Evolutionary conservation across 2,797 vertebrate genomes (phyloP).

Genomic region (Syndactyla subalaris): DNA sequence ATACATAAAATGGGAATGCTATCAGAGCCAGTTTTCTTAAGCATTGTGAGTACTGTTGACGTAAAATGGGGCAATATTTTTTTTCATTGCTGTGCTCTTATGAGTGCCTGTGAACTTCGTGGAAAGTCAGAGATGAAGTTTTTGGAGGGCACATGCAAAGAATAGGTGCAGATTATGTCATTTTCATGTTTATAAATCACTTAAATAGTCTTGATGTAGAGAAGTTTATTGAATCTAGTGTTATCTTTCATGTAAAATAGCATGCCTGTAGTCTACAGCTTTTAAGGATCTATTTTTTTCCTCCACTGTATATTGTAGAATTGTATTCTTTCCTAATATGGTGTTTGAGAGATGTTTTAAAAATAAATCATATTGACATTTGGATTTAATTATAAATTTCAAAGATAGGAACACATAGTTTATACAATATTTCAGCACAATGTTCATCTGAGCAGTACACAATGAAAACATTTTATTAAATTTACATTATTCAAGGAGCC

Average conservation of each 20-base stretch:
- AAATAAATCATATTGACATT: slow-evolving; percentile 47
- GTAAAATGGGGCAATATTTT: slow-evolving; percentile 21
- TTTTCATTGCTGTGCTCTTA: slow-evolving; percentile 14
- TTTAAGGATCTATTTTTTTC: not conserved
- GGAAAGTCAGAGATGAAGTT: not conserved
- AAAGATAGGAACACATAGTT: slow-evolving; percentile 20
- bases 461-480: not conserved
- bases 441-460: not conserved
- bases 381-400: slow-evolving; percentile 37
- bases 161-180: not conserved
- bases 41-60: not conserved
- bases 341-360: slow-evolving; percentile 13
- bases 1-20: not conserved
- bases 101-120: slow-evolving; percentile 10
- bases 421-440: not conserved
- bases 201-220: not conserved
- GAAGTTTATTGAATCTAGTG: not conserved
- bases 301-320: not conserved
- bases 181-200: not conserved
- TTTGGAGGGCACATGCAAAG: not conserved
- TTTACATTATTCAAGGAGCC: not conserved
- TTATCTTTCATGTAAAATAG: not conserved
- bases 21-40: not conserved
- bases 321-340: slow-evolving; percentile 32
- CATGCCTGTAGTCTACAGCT: not conserved